These are phyloP conservation scores for Labroides dimidiatus DNA, from an alignment of 2,797 vertebrate species.

Conservation along the genomic window DNA sequence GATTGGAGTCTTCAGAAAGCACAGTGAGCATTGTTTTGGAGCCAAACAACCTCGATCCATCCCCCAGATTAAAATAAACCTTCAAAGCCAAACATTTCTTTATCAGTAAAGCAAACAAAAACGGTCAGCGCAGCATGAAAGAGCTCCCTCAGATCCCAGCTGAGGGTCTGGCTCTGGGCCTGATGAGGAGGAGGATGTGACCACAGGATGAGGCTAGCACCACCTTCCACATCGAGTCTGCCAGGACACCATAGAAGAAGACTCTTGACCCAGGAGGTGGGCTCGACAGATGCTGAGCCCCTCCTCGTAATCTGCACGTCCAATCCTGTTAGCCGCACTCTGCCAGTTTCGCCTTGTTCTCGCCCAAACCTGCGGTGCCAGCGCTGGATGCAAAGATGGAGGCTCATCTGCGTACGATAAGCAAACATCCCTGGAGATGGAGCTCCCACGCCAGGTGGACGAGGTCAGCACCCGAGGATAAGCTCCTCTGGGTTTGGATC, in stretches of 20 bases:
- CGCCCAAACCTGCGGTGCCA: slow-evolving; percentile 40
- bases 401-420: slow-evolving; percentile 48
- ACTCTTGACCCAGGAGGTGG: slow-evolving; percentile 41
- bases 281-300: slow-evolving; percentile 58
- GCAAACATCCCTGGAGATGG: slow-evolving; percentile 40
- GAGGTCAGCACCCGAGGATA: slow-evolving; percentile 53
- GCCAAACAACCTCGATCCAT: background rate
- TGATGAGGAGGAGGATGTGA: slow-evolving; percentile 57
- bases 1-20: background rate
- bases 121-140: slow-evolving; percentile 35
- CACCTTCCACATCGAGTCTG: slow-evolving; percentile 35
- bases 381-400: slow-evolving; percentile 25
- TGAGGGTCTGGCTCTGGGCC: slow-evolving; percentile 56
- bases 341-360: slow-evolving; percentile 46
- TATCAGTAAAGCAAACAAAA: slow-evolving; percentile 14
- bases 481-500: slow-evolving; percentile 33
- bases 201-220: too few species aligned
- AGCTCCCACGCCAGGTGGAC: slow-evolving; percentile 46
- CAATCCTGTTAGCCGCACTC: slow-evolving; percentile 71
- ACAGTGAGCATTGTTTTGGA: slow-evolving; percentile 9
- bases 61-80: background rate
- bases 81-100: slow-evolving; percentile 2
- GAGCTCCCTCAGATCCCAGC: slow-evolving; percentile 53
- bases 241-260: slow-evolving; percentile 29
- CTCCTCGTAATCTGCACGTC: slow-evolving; percentile 69